Conservation (phyloP, 2,113 vertebrate species). For the Euleptes europaea region DNA sequence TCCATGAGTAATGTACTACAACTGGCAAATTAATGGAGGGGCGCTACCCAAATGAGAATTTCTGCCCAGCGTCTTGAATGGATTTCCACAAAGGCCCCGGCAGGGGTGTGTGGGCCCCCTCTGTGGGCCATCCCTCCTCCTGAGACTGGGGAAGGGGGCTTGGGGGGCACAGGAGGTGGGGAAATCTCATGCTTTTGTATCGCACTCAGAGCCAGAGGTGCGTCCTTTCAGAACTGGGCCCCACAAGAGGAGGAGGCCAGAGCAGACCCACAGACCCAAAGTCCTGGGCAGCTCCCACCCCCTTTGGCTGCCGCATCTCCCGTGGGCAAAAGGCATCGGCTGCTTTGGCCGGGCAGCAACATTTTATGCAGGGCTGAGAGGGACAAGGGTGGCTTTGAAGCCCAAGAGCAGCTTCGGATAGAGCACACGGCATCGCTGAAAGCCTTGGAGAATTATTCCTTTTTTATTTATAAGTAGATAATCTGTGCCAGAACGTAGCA, state of each 20-base stretch:
- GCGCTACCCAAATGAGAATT: slow-evolving; percentile 69
- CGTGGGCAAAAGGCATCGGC: no score
- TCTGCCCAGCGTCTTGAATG: slow-evolving; percentile 53
- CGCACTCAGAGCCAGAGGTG: no score
- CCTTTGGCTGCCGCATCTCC: no score
- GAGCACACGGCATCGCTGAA: no score
- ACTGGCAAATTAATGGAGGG: slow-evolving; percentile 80
- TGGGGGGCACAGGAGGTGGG: not conserved
- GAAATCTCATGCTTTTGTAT: no score
- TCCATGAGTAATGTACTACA: slow-evolving; percentile 82
- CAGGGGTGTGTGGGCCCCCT: not conserved
- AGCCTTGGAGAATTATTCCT: no score
- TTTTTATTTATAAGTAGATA: no score
- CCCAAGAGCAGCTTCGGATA: not conserved
- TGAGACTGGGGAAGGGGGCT: no score
- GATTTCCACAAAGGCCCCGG: slow-evolving; percentile 50
- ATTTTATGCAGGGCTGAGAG: not conserved
- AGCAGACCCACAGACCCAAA: not conserved
- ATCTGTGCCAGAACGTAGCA: no score
- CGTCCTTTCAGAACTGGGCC: not conserved
- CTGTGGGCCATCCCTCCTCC: no score
- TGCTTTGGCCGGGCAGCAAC: not conserved
- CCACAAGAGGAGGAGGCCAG: not conserved
- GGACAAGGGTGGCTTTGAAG: no score
- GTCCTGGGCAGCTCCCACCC: not conserved